These are phyloP conservation scores for Spongia lamella DNA, from an alignment of 37 sponge, comb jelly and placozoan genomes.

Conservation along the genomic window DNA sequence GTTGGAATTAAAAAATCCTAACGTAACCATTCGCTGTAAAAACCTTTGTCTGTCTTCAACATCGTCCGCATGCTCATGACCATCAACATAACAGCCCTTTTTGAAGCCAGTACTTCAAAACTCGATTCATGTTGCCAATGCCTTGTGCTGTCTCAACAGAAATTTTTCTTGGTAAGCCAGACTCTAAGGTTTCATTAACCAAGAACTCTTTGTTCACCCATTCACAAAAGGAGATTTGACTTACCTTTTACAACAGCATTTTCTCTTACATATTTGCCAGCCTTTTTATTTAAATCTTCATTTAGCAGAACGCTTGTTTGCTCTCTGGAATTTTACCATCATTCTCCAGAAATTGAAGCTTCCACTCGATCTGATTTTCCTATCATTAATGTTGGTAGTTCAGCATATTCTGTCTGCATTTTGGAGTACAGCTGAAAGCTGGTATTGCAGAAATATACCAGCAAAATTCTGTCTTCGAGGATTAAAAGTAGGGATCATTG, in stretches of 20 bases:
- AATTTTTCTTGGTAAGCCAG: conserved; percentile 44
- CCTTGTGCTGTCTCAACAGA: conserved; percentile 34
- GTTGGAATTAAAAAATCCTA: background rate
- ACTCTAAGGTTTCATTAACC: conserved; percentile 32
- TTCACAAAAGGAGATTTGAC: conserved; percentile 52
- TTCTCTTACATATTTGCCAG: conserved; percentile 20
- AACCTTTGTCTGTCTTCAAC: conserved; percentile 25
- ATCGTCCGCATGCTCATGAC: conserved; percentile 54
- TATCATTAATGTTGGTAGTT: conserved; percentile 50
- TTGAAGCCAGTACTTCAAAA: conserved; percentile 28
- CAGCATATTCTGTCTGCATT: conserved; percentile 54
- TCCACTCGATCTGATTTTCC: conserved; percentile 51
- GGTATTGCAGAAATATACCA: conserved; percentile 45
- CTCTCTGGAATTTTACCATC: conserved; percentile 38
- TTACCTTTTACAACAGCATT: conserved; percentile 35
- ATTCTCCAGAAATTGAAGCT: conserved; percentile 13
- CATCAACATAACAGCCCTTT: conserved; percentile 64
- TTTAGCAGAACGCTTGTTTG: conserved; percentile 12
- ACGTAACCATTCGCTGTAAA: conserved; percentile 5
- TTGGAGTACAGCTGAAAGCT: conserved; percentile 3
- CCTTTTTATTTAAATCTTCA: conserved; percentile 34
- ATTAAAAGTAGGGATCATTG: too few species aligned
- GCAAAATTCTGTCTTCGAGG: too few species aligned
- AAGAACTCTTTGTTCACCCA: conserved; percentile 47
- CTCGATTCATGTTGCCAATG: conserved; percentile 56